phyloP scores from a whole-genome alignment of 1,140 invertebrate species.

The Aphidius ervi region DNA sequence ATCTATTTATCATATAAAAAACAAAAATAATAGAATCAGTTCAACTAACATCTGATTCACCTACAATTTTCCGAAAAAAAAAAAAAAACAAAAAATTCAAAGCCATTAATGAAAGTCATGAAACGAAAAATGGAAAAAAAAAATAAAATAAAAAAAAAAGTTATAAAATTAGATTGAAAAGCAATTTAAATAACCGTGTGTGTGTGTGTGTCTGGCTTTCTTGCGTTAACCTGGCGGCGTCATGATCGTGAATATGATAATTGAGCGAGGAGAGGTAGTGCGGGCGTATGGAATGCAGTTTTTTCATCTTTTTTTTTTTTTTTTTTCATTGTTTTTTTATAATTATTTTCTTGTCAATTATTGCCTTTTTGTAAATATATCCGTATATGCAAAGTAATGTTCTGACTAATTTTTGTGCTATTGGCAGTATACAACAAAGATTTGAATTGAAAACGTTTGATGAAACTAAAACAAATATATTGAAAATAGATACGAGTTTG shows the following conservation, averaged over 20 bases:
- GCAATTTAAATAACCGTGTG: slow-evolving; percentile 1
- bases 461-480: no score
- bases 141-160: slow-evolving; percentile 4
- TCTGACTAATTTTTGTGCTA: not conserved
- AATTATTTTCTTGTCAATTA: not conserved
- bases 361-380: not conserved
- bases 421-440: no score
- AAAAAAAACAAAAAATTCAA: no score
- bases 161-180: slow-evolving; percentile 11
- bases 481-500: no score
- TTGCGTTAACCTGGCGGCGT: slow-evolving; percentile 4
- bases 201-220: not conserved
- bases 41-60: no score
- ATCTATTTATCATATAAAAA: not conserved
- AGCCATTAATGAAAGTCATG: no score
- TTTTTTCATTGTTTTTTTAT: not conserved
- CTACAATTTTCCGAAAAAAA: no score
- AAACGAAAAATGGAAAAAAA: not conserved
- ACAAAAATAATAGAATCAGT: not conserved
- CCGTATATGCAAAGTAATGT: not conserved
- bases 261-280: slow-evolving; percentile 7
- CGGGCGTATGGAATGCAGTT: slow-evolving; percentile 10
- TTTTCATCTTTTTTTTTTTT: not conserved
- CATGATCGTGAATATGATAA: slow-evolving; percentile 16
- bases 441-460: no score